These are phyloP conservation scores for Coptodon bakossiorum DNA, from an alignment of 2,113 vertebrate species.

Conservation along the genomic window DNA sequence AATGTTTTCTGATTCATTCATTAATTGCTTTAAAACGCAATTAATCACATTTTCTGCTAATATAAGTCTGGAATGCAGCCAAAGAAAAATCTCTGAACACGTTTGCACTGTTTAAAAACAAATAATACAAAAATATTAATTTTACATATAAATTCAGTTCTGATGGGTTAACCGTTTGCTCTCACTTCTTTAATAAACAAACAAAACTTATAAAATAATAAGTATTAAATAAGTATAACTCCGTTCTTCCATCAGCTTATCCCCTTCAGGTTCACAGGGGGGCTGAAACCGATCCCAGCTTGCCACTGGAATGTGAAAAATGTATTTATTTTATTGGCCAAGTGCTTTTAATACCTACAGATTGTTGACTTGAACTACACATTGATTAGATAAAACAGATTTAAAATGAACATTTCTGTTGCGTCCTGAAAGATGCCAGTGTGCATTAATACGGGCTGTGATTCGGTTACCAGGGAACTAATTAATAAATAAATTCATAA, in stretches of 20 bases:
- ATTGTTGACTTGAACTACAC: not conserved
- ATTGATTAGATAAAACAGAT: not conserved
- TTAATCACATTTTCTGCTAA: not conserved
- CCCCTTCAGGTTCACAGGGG: not conserved
- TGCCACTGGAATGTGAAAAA: not conserved
- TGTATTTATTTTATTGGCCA: not conserved
- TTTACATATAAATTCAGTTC: accelerated
- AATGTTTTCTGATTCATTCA: not conserved
- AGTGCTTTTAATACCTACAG: not conserved
- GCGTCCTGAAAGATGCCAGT: not conserved
- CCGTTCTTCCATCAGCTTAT: not conserved
- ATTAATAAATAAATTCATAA: not conserved
- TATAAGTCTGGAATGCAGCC: not conserved
- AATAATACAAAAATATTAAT: not conserved
- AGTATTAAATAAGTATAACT: accelerated
- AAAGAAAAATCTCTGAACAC: not conserved
- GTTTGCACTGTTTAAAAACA: not conserved
- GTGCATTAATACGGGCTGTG: not conserved
- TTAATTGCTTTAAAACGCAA: not conserved
- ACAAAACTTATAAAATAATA: not conserved
- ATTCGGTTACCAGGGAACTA: not conserved
- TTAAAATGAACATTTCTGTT: not conserved
- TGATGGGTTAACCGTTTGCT: not conserved
- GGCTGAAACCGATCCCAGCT: not conserved
- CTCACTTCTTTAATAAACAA: not conserved